Conservation (phyloP, 2,113 vertebrate species). For the Pavo muticus region DNA sequence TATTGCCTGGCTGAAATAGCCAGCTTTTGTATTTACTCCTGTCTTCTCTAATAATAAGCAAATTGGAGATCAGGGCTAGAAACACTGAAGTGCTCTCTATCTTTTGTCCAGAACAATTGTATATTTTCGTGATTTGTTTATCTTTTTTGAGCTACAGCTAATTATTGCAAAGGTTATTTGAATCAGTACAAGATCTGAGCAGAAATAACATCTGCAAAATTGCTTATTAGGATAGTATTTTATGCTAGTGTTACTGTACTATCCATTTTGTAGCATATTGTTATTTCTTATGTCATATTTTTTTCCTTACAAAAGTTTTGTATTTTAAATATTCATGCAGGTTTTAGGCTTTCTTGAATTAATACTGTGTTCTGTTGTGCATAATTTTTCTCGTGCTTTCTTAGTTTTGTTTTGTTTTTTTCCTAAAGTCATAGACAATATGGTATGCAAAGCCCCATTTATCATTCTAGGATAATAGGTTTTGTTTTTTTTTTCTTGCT, state of each 20-base stretch:
- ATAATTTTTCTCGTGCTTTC: constrained; percentile 35
- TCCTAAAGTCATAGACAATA: neutral
- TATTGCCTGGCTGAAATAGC: constrained; percentile 87
- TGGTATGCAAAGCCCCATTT: constrained; percentile 23
- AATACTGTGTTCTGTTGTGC: constrained; percentile 25
- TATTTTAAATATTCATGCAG: constrained; percentile 45
- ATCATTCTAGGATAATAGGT: constrained; percentile 41
- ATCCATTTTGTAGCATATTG: constrained; percentile 68
- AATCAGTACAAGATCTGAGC: constrained; percentile 57
- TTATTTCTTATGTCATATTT: constrained; percentile 38
- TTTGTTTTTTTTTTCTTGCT: neutral
- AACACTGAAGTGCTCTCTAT: constrained; percentile 83
- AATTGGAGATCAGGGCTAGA: constrained; percentile 91
- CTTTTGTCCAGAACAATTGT: constrained; percentile 84
- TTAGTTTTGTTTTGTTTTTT: neutral
- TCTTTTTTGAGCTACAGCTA: constrained; percentile 69
- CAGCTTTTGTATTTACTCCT: constrained; percentile 93
- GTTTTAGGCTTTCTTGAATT: constrained; percentile 35
- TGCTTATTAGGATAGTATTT: constrained; percentile 74
- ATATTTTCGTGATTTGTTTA: constrained; percentile 84
- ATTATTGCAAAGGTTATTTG: constrained; percentile 79
- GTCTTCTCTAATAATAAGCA: constrained; percentile 95
- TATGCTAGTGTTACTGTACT: constrained; percentile 65
- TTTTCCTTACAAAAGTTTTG: constrained; percentile 50
- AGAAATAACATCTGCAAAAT: constrained; percentile 79